Conservation (phyloP, 2,113 vertebrate species). For the Oncorhynchus masou region DNA sequence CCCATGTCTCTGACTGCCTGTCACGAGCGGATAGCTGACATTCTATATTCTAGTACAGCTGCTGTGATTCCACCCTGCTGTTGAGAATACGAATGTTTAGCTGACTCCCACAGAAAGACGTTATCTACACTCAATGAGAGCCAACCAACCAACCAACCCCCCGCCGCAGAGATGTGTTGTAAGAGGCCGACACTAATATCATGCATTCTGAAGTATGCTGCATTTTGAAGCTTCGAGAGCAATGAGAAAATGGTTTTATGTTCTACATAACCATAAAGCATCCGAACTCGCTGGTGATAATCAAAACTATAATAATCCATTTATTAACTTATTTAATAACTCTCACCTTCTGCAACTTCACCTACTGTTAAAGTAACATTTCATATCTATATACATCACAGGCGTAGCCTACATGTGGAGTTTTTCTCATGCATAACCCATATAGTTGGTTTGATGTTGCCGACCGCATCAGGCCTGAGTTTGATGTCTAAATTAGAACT, state of each 20-base stretch:
- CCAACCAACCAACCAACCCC: no score
- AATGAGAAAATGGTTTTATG: no score
- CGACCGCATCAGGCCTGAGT: conserved; percentile 14
- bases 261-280: no score
- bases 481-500: conserved; percentile 27
- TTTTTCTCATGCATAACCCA: not conserved
- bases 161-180: no score
- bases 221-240: no score
- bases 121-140: not conserved
- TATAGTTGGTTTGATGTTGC: not conserved
- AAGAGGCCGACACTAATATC: no score
- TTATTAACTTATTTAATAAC: not conserved
- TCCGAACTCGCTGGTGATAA: no score
- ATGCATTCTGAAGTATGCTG: no score
- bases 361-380: not conserved
- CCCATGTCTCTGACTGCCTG: conserved; percentile 25
- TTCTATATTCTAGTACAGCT: conserved; percentile 10
- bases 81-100: not conserved
- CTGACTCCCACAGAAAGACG: not conserved
- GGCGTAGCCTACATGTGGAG: not conserved
- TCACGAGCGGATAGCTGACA: conserved; percentile 29
- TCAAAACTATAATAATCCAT: not conserved
- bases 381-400: not conserved
- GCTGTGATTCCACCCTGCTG: not conserved
- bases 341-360: not conserved